Evolutionary conservation across 23 tunicate genomes (phyloP), one percentile per base, ranked within the genome.

Genomic region (Phallusia fumigata): DNA sequence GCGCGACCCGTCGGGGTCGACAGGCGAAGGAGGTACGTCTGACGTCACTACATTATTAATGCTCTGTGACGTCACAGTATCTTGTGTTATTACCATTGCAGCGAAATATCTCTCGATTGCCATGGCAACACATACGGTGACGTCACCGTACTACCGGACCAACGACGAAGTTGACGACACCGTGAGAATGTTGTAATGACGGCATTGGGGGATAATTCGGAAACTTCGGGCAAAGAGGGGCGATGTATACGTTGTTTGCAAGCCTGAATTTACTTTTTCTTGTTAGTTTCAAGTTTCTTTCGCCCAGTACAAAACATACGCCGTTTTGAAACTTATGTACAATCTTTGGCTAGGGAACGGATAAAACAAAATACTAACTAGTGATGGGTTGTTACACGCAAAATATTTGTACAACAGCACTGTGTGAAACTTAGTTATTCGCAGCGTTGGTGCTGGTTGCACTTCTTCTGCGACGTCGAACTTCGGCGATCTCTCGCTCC

Each of bases 41-140:
- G 69, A 58, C 69, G 69, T 58, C 26, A 58, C 69, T 21, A 58
- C 13, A 3, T 21, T 24, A 21, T 6, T 58, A 16, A 58, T 24
- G 69, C 8, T 10, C 10, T 40, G 10, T 40, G 47, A 40, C 47
- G 47, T 40, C 47, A 40, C 47, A 40, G 5, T 40, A 13, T 6
- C 69, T 58, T 1, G n/a, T 84, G 52, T 58, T 77, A 12, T 31
- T 35, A 3, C 24, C 73, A 1, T 77, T 72, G 16, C 73, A 83
- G 93, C 79, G 6, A 83, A 79, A 52, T 88, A 77, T 51, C 87
- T 88, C 34, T 88, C 93, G 13, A 88, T 88, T 26, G 93, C 93
- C 76, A 81, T 78, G 74, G 87, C 87, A 69, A 84, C 87, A 0
- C 93, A 88, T 32, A 88, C 93, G 19, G 87, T 88, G 44, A 79